Evolutionary conservation across 2,888 invertebrate species (phyloP).

Genomic region (Caenorhabditis sp.): DNA sequence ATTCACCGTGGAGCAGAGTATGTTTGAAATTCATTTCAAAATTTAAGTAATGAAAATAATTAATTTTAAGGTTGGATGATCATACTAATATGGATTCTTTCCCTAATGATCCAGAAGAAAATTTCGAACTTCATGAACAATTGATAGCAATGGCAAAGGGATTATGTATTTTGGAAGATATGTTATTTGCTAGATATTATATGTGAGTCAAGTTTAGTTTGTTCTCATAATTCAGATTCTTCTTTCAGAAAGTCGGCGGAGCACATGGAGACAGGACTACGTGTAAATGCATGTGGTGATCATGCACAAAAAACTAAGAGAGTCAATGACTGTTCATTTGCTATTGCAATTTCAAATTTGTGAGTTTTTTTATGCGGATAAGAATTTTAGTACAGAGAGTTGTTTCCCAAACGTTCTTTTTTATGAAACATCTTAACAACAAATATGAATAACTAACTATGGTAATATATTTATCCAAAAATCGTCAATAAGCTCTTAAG

Average conservation of each 20-base stretch:
- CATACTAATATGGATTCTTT: slow-evolving; percentile 1
- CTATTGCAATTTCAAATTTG: slow-evolving; percentile 21
- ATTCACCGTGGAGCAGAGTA: slow-evolving; percentile 9
- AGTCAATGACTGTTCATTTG: slow-evolving; percentile 5
- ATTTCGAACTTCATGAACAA: slow-evolving; percentile 15
- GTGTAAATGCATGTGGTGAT: slow-evolving; percentile 8
- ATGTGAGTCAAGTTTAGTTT: slow-evolving; percentile 5
- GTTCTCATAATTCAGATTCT: no score
- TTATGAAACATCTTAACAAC: no score
- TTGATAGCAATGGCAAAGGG: slow-evolving; percentile 12
- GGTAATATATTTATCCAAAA: no score
- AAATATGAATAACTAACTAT: no score
- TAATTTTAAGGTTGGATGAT: no score
- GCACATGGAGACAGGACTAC: slow-evolving; percentile 1
- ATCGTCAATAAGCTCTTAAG: no score
- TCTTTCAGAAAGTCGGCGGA: neutral
- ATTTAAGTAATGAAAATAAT: neutral
- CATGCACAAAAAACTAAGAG: slow-evolving; percentile 8
- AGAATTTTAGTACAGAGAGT: no score
- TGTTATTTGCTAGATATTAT: slow-evolving; percentile 14
- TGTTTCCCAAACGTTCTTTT: no score
- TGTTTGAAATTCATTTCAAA: neutral
- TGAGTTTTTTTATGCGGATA: no score
- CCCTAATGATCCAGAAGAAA: slow-evolving; percentile 6
- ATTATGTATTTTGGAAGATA: slow-evolving; percentile 16